Evolutionary conservation across 1,140 invertebrate species (phyloP).

Genomic region (Coelopa frigida): DNA sequence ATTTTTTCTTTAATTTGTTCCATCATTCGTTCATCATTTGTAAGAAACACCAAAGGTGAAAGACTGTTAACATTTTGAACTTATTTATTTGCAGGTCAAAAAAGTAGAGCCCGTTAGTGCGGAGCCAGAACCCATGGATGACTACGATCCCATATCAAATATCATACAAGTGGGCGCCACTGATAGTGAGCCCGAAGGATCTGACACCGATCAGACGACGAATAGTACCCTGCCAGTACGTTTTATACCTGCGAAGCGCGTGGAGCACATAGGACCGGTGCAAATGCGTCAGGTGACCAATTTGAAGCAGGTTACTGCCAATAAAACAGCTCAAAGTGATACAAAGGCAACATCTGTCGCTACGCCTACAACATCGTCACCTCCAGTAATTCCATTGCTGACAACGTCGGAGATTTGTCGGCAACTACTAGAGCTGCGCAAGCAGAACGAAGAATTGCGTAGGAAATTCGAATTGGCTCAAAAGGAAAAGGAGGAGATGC

Average conservation of each 20-base stretch:
- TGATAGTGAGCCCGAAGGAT: constrained; percentile 5
- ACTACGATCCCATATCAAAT: constrained; percentile 3
- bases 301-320: constrained; percentile 20
- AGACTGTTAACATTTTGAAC: not conserved
- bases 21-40: too few species aligned
- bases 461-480: constrained; percentile 14
- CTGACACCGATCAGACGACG: not conserved
- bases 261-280: constrained; percentile 27
- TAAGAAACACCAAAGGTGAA: too few species aligned
- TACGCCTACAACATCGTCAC: constrained; percentile 11
- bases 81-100: not conserved
- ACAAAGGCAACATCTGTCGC: not conserved
- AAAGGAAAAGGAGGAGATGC: constrained; percentile 26
- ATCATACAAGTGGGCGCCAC: constrained; percentile 11
- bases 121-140: not conserved
- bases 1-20: too few species aligned
- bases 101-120: not conserved
- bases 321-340: constrained; percentile 9
- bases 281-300: constrained; percentile 19
- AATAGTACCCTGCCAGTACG: constrained; percentile 13
- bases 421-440: constrained; percentile 33
- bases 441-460: constrained; percentile 33
- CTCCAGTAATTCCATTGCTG: constrained; percentile 32
- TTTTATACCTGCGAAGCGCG: constrained; percentile 15
- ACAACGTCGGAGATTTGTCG: constrained; percentile 35